Conservation (phyloP, 1,140 invertebrate species). For the Pseudomyrmex concolor region DNA sequence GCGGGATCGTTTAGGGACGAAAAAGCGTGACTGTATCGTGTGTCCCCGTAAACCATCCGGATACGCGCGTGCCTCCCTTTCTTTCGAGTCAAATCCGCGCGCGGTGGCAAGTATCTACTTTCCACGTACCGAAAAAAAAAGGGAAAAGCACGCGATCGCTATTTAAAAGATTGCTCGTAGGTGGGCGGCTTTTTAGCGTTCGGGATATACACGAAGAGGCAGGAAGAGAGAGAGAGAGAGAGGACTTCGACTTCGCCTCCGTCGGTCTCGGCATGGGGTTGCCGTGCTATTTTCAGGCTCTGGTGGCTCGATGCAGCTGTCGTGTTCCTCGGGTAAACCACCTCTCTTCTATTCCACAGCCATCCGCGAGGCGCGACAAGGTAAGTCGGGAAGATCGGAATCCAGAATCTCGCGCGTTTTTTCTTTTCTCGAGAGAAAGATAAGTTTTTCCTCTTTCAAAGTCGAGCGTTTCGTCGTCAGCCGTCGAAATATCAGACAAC, state of each 20-base stretch:
- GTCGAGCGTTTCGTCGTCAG: background rate
- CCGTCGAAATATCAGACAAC: no score
- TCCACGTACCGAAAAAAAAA: constrained; percentile 60
- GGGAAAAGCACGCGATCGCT: constrained; percentile 70
- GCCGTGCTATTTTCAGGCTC: constrained; percentile 73
- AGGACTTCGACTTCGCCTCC: constrained; percentile 62
- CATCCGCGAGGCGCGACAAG: constrained; percentile 69
- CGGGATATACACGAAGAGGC: constrained; percentile 46
- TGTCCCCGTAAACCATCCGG: constrained; percentile 72
- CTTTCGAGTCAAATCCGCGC: constrained; percentile 33
- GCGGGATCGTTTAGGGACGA: constrained; percentile 33
- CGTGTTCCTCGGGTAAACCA: constrained; percentile 74
- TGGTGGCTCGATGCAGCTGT: constrained; percentile 74
- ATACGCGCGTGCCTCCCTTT: constrained; percentile 69
- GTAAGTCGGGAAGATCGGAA: constrained; percentile 65
- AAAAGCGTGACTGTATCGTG: constrained; percentile 44
- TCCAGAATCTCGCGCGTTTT: constrained; percentile 47
- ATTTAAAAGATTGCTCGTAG: constrained; percentile 69
- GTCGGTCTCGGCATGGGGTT: constrained; percentile 73
- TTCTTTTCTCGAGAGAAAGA: background rate
- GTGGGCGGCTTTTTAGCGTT: constrained; percentile 65
- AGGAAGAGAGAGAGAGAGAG: background rate
- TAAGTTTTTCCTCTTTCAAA: constrained; percentile 15
- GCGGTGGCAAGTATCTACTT: constrained; percentile 57
- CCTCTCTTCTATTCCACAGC: constrained; percentile 76